Conservation (phyloP, 2,113 vertebrate genomes). For the Amphilophus citrinellus region DNA sequence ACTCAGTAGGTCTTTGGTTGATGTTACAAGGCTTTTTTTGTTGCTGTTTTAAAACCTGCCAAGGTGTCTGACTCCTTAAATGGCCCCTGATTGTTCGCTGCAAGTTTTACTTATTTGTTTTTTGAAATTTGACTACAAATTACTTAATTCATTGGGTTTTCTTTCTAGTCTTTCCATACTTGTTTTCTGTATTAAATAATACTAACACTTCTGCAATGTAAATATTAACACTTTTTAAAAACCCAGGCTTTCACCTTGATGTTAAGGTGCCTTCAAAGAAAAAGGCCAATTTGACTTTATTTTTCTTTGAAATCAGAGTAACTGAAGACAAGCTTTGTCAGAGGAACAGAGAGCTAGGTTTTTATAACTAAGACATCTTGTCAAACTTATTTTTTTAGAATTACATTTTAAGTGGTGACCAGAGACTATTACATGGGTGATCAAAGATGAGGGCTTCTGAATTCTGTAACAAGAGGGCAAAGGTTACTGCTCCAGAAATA, state of each 20-base stretch:
- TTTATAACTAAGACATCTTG: neutral
- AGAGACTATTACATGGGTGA: neutral
- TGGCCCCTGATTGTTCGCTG: neutral
- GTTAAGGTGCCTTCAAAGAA: neutral
- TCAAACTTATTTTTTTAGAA: neutral
- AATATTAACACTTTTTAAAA: neutral
- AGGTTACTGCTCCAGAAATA: neutral
- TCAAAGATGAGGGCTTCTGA: neutral
- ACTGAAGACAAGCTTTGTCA: neutral
- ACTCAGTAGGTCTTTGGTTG: slow-evolving; percentile 38
- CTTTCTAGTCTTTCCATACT: neutral
- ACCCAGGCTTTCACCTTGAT: neutral
- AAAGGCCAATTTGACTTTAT: neutral
- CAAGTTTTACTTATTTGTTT: neutral
- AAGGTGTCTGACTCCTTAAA: slow-evolving; percentile 32
- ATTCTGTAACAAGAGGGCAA: neutral
- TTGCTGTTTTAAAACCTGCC: slow-evolving; percentile 22
- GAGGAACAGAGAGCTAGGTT: neutral
- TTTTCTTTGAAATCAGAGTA: neutral
- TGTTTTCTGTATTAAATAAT: neutral
- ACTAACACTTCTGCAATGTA: neutral
- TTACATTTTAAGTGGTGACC: neutral
- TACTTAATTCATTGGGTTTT: slow-evolving; percentile 7
- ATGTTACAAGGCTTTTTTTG: slow-evolving; percentile 49
- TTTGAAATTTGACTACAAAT: neutral